Conservation (phyloP, 1,140 invertebrate genomes). For the Daktulosphaira vitifoliae region DNA sequence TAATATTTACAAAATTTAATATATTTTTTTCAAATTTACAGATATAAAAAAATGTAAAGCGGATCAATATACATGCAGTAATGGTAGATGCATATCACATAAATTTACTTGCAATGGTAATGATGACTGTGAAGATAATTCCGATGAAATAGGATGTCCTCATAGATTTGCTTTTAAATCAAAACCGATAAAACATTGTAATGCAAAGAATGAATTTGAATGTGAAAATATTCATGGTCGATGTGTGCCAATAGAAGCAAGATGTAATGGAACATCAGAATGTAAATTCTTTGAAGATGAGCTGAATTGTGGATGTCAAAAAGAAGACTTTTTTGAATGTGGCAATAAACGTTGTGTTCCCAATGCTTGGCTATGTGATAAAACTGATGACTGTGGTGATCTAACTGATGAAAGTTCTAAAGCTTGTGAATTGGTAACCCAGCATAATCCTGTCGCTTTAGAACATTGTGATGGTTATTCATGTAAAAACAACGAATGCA, state of each 20-base stretch:
- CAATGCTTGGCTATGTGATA: slow-evolving; percentile 56
- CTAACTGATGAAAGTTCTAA: slow-evolving; percentile 51
- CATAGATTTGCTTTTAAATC: background rate
- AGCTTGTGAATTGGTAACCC: background rate
- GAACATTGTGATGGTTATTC: slow-evolving; percentile 41
- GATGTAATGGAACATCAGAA: background rate
- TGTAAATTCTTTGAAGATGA: slow-evolving; percentile 15
- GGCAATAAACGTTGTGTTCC: slow-evolving; percentile 52
- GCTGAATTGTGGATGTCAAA: slow-evolving; percentile 19
- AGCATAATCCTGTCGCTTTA: background rate
- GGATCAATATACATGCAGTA: slow-evolving; percentile 46
- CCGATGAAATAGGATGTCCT: slow-evolving; percentile 44
- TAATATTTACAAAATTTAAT: background rate
- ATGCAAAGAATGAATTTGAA: slow-evolving; percentile 27
- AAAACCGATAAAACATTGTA: slow-evolving; percentile 9
- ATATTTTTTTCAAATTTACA: background rate
- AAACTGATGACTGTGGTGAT: slow-evolving; percentile 55
- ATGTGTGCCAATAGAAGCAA: slow-evolving; percentile 16
- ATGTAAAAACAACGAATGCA: slow-evolving; percentile 45
- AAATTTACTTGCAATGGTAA: slow-evolving; percentile 49
- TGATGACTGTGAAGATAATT: slow-evolving; percentile 50
- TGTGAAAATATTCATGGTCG: slow-evolving; percentile 4
- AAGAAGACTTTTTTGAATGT: slow-evolving; percentile 26
- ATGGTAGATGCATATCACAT: slow-evolving; percentile 47
- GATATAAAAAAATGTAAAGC: slow-evolving; percentile 51